phyloP scores from a whole-genome alignment of 1,140 invertebrate species.

The Caerostris darwini region DNA sequence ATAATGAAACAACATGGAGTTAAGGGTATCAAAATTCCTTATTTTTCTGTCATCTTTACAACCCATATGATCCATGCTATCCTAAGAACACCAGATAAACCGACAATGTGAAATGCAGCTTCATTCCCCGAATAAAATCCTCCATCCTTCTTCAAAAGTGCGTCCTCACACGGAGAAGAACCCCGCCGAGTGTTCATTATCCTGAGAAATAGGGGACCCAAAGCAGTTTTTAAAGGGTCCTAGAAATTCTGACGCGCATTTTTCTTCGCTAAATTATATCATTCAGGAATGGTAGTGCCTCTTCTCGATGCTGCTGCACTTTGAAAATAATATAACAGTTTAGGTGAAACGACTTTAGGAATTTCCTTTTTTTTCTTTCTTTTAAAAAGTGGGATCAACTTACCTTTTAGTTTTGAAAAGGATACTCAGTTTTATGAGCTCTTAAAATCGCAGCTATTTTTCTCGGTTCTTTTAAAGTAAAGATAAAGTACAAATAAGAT shows the following conservation, averaged over 20 bases:
- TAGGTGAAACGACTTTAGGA: not conserved
- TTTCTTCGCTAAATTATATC: constrained; percentile 17
- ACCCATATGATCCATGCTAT: too few species aligned
- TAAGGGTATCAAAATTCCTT: too few species aligned
- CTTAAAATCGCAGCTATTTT: not conserved
- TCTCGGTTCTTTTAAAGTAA: not conserved
- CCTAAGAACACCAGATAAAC: too few species aligned
- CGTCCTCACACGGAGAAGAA: not conserved
- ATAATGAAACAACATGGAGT: too few species aligned
- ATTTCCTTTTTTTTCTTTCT: not conserved
- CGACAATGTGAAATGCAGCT: not conserved
- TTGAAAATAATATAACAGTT: not conserved
- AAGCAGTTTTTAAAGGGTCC: not conserved
- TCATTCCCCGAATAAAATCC: not conserved
- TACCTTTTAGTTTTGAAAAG: not conserved
- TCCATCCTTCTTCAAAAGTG: not conserved
- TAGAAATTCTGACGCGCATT: not conserved
- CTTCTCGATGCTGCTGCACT: not conserved
- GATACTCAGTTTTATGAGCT: not conserved
- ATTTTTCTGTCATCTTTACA: too few species aligned
- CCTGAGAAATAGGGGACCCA: not conserved
- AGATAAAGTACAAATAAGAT: not conserved
- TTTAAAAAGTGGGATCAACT: not conserved
- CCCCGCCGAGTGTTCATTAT: constrained; percentile 24
- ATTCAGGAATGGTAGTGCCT: not conserved